phyloP scores from a whole-genome alignment of 1,140 invertebrate genomes.

The Microplitis demolitor region DNA sequence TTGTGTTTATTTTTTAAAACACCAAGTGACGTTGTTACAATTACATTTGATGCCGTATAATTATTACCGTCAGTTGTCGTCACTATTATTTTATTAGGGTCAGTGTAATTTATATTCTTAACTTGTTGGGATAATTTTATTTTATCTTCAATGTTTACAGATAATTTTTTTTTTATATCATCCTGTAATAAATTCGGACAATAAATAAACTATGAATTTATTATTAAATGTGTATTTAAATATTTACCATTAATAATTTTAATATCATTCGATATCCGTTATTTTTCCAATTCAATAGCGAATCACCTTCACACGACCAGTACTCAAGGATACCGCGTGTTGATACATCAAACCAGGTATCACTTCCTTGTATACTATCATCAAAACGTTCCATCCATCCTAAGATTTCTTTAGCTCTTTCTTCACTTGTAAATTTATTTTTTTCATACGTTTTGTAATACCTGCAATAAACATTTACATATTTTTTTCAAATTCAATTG shows the following conservation, averaged over 20 bases:
- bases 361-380: constrained; percentile 62
- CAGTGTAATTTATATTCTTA: constrained; percentile 41
- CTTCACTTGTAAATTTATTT: constrained; percentile 27
- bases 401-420: constrained; percentile 52
- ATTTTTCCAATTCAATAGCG: constrained; percentile 65
- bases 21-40: constrained; percentile 72
- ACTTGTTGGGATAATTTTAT: constrained; percentile 62
- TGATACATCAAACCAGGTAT: constrained; percentile 65
- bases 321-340: constrained; percentile 59
- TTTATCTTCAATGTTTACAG: constrained; percentile 46
- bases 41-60: constrained; percentile 68
- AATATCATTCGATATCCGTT: constrained; percentile 66
- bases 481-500: background rate
- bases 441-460: constrained; percentile 27
- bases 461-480: constrained; percentile 17
- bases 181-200: constrained; percentile 26
- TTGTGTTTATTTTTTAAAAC: constrained; percentile 69
- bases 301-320: constrained; percentile 64
- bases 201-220: background rate
- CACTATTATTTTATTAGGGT: constrained; percentile 45
- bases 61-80: constrained; percentile 66
- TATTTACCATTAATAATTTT: constrained; percentile 63
- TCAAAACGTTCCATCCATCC: constrained; percentile 62
- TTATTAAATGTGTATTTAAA: background rate
- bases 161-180: constrained; percentile 31